Evolutionary conservation across 2,888 invertebrate species (phyloP).

Genomic region (Selenia dentaria): DNA sequence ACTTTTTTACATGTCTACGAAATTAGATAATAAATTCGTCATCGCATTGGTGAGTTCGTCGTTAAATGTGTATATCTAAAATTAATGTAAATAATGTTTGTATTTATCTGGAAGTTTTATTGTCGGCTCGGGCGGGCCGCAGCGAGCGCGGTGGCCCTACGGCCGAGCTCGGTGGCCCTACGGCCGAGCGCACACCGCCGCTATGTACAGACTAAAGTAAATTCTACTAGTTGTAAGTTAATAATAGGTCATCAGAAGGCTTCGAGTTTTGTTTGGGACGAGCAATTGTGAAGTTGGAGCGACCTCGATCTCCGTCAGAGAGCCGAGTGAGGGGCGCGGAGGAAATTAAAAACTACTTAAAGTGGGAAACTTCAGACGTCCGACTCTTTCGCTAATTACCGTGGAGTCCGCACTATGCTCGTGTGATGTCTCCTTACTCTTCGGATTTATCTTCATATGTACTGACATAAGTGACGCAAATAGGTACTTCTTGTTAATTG

Average conservation of each 20-base stretch:
- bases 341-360: slow-evolving; percentile 9
- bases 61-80: slow-evolving; percentile 59
- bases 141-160: background rate
- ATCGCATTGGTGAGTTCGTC: slow-evolving; percentile 55
- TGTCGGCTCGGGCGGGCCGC: slow-evolving; percentile 28
- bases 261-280: slow-evolving; percentile 9
- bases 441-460: too few species aligned
- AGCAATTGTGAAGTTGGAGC: slow-evolving; percentile 2
- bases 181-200: background rate
- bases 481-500: too few species aligned
- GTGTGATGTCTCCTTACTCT: background rate
- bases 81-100: slow-evolving; percentile 71
- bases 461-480: too few species aligned
- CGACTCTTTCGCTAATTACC: slow-evolving; percentile 3
- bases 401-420: background rate
- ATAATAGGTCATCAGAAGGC: background rate
- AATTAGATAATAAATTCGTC: slow-evolving; percentile 53
- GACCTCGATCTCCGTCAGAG: background rate
- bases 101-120: slow-evolving; percentile 58
- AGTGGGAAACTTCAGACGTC: background rate
- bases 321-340: background rate
- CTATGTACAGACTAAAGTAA: slow-evolving; percentile 10
- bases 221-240: slow-evolving; percentile 8
- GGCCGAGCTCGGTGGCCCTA: background rate
- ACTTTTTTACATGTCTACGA: slow-evolving; percentile 82